Conservation (phyloP, 2,888 invertebrate genomes). For the Melieria crassipennis region DNA sequence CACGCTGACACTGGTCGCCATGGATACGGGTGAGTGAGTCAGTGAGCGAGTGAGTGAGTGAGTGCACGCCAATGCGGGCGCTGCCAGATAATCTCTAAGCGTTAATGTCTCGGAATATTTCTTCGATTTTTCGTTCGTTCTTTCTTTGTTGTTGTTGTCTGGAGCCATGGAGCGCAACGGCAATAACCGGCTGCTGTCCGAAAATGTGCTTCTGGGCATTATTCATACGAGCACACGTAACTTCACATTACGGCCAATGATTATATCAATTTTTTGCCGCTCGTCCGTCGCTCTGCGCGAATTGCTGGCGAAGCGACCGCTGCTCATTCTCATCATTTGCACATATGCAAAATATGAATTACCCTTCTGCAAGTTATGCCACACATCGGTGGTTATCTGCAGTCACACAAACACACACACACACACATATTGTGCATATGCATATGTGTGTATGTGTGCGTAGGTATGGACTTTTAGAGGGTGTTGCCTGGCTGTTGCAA, state of each 20-base stretch:
- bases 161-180: too few relatives aligned
- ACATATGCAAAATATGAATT: slow-evolving; percentile 27
- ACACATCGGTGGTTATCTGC: too few relatives aligned
- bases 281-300: slow-evolving; percentile 3
- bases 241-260: slow-evolving; percentile 29
- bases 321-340: not conserved
- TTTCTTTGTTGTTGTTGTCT: not conserved
- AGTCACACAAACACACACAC: too few relatives aligned
- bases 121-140: not conserved
- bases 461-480: slow-evolving; percentile 10
- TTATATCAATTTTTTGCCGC: slow-evolving; percentile 39
- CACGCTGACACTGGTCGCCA: slow-evolving; percentile 86
- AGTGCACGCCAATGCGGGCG: too few relatives aligned
- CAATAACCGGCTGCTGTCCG: slow-evolving; percentile 5
- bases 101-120: not conserved
- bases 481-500: slow-evolving; percentile 33
- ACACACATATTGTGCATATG: not conserved
- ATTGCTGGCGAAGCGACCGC: not conserved
- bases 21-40: slow-evolving; percentile 86
- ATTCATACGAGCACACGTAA: slow-evolving; percentile 21
- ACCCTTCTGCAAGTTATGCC: not conserved
- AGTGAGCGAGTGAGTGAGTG: not conserved
- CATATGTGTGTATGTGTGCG: not conserved
- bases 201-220: slow-evolving; percentile 42
- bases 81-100: not conserved